phyloP scores from a whole-genome alignment of 1,140 invertebrate genomes.

The Nasonia vitripennis region DNA sequence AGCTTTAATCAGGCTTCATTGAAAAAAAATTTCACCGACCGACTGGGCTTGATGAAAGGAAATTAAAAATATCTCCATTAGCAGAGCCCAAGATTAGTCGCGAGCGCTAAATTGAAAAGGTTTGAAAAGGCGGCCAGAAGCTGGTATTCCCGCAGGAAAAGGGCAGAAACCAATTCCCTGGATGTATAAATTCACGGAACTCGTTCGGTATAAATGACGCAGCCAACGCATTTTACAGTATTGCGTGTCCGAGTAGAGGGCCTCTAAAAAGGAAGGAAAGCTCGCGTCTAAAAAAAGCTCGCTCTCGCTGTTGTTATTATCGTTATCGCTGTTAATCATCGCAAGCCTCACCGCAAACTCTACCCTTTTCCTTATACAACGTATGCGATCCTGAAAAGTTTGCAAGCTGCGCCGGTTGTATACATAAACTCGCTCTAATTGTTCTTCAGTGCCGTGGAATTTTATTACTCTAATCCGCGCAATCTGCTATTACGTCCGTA shows the following conservation, averaged over 20 bases:
- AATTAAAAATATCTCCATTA: conserved; percentile 5
- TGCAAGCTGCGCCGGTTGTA: conserved; percentile 17
- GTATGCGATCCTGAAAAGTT: not conserved
- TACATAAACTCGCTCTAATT: conserved; percentile 44
- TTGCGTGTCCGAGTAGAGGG: not conserved
- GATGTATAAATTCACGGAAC: not conserved
- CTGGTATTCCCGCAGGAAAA: not conserved
- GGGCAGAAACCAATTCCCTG: conserved; percentile 7
- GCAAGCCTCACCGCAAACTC: not conserved
- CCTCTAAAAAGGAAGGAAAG: not conserved
- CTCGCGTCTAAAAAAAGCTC: not conserved
- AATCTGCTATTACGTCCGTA: conserved; percentile 32
- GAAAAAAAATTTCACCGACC: not conserved
- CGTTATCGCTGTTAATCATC: not conserved
- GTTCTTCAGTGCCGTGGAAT: conserved; percentile 39
- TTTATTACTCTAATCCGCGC: conserved; percentile 44
- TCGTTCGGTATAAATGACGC: not conserved
- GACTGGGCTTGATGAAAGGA: not conserved
- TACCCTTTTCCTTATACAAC: not conserved
- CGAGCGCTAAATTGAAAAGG: not conserved
- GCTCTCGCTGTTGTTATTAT: not conserved
- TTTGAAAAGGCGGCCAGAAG: not conserved
- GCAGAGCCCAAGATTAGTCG: not conserved
- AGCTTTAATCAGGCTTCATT: not conserved
- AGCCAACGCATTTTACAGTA: not conserved